phyloP scores from a whole-genome alignment of 2,797 vertebrate genomes.

The Aulostomus chinensis region DNA sequence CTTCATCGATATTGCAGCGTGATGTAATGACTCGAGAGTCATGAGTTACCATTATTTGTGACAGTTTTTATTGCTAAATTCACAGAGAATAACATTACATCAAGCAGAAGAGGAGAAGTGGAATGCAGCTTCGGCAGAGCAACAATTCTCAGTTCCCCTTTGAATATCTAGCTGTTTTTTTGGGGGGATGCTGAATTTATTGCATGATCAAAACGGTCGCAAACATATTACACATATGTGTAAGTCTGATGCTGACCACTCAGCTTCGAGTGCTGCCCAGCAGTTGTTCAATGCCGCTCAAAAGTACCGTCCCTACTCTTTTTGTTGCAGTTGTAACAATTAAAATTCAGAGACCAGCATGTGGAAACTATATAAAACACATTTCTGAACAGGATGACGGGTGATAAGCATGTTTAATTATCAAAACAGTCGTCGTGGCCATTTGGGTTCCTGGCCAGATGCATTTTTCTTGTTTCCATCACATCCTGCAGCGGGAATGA shows the following conservation, averaged over 20 bases:
- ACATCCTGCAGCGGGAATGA: slow-evolving; percentile 39
- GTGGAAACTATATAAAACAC: slow-evolving; percentile 9
- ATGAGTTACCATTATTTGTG: no score
- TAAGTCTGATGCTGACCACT: not conserved
- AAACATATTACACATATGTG: not conserved
- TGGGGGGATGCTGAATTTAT: not conserved
- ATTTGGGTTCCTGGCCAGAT: slow-evolving; percentile 15
- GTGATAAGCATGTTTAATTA: slow-evolving; percentile 54
- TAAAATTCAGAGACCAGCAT: not conserved
- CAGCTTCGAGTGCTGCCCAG: no score
- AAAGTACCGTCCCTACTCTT: no score
- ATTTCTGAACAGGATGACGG: slow-evolving; percentile 43
- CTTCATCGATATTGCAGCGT: no score
- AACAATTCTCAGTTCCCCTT: no score
- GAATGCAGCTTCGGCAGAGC: no score
- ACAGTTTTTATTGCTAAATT: no score
- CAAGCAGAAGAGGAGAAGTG: no score
- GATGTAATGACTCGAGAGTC: no score
- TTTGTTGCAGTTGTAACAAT: slow-evolving; percentile 4
- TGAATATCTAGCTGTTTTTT: not conserved
- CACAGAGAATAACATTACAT: no score
- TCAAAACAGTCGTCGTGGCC: slow-evolving; percentile 30
- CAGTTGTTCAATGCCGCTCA: no score
- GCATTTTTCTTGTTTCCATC: slow-evolving; percentile 30
- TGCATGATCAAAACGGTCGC: not conserved